A percentile compares a stretch with the other conserved stretches of the same genome.
These are phyloP conservation scores for Loripinus fragilis DNA, from an alignment of 2,888 invertebrate genomes.

Conservation along the genomic window DNA sequence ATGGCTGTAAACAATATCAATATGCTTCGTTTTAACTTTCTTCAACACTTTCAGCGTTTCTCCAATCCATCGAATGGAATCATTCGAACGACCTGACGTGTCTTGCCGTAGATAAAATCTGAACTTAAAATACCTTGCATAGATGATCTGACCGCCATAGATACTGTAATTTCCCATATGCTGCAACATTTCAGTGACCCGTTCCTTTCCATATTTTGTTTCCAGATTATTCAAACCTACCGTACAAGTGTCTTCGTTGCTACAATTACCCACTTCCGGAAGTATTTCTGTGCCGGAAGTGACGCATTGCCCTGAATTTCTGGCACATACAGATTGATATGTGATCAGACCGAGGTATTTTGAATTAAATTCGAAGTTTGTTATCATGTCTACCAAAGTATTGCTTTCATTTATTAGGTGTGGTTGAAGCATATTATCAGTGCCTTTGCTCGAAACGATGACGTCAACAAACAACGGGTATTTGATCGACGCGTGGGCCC, in stretches of 20 bases:
- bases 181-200: conserved; percentile 22
- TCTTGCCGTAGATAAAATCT: conserved; percentile 48
- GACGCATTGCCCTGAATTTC: conserved; percentile 32
- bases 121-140: background rate
- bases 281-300: conserved; percentile 34
- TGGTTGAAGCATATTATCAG: background rate
- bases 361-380: conserved; percentile 29
- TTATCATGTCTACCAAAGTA: conserved; percentile 21
- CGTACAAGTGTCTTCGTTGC: background rate
- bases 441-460: background rate
- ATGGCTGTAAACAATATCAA: conserved; percentile 31
- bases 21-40: too few species aligned
- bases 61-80: conserved; percentile 41
- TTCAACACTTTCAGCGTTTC: conserved; percentile 32
- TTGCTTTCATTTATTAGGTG: conserved; percentile 18
- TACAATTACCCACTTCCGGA: conserved; percentile 21
- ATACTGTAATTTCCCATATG: background rate
- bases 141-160: background rate
- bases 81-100: conserved; percentile 15
- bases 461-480: background rate
- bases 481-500: background rate
- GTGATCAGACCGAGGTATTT: conserved; percentile 19
- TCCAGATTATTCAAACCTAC: background rate
- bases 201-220: conserved; percentile 20
- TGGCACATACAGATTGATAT: conserved; percentile 40